These are phyloP conservation scores for Alfaro cultratus DNA, from an alignment of 2,797 vertebrate species.

Conservation along the genomic window DNA sequence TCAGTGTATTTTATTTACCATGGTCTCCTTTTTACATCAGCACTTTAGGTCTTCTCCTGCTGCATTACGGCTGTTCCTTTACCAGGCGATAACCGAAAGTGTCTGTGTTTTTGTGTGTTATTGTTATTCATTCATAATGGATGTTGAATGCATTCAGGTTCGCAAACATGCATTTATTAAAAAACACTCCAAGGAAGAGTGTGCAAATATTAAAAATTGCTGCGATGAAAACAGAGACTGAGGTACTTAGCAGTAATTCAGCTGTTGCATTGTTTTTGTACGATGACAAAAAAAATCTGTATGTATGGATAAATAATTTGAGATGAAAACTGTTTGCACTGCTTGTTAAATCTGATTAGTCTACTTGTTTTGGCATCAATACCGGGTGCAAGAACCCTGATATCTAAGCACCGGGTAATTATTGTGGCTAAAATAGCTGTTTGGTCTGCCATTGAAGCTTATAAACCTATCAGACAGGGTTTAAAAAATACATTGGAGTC, in stretches of 20 bases:
- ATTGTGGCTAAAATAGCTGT: constrained; percentile 58
- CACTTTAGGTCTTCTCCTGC: not conserved
- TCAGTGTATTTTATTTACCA: not conserved
- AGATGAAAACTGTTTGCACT: constrained; percentile 53
- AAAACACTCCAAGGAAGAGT: not conserved
- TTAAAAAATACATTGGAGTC: constrained; percentile 56
- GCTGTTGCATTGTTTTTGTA: constrained; percentile 23
- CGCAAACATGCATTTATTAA: not conserved
- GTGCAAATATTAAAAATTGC: not conserved
- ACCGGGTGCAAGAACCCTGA: constrained; percentile 46
- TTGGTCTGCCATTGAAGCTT: constrained; percentile 67
- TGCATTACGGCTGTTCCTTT: not conserved
- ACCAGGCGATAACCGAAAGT: not conserved
- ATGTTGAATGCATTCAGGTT: not conserved
- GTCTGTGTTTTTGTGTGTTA: not conserved
- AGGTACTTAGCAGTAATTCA: constrained; percentile 24
- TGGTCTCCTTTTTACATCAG: not conserved
- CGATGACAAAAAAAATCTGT: not conserved
- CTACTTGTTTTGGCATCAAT: constrained; percentile 74
- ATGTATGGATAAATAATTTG: constrained; percentile 63
- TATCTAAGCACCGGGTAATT: constrained; percentile 71
- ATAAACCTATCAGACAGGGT: constrained; percentile 62
- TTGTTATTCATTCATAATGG: not conserved
- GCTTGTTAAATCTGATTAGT: constrained; percentile 74
- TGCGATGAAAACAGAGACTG: not conserved